Conservation (phyloP, 2,888 invertebrate species). For the Emmelina monodactyla region DNA sequence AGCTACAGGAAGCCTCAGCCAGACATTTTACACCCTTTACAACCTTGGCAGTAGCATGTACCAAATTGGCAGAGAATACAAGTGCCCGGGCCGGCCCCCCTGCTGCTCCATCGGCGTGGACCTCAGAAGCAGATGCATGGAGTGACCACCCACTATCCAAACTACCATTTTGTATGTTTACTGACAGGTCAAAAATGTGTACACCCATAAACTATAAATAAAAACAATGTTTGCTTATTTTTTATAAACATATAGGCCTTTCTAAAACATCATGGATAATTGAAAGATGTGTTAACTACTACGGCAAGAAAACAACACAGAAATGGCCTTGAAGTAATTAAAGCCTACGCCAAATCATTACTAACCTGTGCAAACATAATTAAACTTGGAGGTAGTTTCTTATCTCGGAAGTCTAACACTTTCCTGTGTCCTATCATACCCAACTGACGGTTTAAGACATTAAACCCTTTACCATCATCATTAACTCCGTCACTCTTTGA, state of each 20-base stretch:
- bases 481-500: conserved; percentile 24
- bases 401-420: conserved; percentile 73
- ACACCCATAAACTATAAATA: conserved; percentile 80
- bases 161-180: conserved; percentile 30
- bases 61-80: conserved; percentile 75
- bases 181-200: conserved; percentile 77
- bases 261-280: no score
- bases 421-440: conserved; percentile 26
- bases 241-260: no score
- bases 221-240: no score
- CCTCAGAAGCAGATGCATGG: conserved; percentile 73
- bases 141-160: conserved; percentile 74
- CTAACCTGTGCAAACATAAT: conserved; percentile 84
- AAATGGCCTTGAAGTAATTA: no score
- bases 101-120: conserved; percentile 77
- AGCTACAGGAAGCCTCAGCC: conserved; percentile 76
- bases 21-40: conserved; percentile 65
- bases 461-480: conserved; percentile 16
- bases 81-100: conserved; percentile 73
- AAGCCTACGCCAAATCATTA: no score
- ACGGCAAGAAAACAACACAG: no score
- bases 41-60: conserved; percentile 71
- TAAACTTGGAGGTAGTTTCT: conserved; percentile 79
- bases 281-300: no score
- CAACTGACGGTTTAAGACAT: conserved; percentile 23